A percentile compares a stretch with the other conserved stretches of the same genome.
These are phyloP conservation scores for Chaetogeoica ovagalla DNA, from an alignment of 2,888 invertebrate species.

Conservation along the genomic window DNA sequence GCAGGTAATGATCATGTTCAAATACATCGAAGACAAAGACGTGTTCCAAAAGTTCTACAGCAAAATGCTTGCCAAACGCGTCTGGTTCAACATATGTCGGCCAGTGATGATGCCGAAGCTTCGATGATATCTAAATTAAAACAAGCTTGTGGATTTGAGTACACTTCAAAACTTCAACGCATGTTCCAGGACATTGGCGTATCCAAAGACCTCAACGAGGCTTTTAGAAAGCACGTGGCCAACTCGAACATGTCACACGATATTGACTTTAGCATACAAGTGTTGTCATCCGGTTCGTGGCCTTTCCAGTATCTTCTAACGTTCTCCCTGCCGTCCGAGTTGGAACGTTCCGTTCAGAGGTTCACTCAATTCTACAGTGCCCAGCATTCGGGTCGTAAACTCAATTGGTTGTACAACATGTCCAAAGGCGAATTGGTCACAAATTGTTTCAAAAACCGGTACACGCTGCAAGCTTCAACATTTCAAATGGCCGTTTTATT, in stretches of 20 bases:
- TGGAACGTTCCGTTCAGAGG: slow-evolving; percentile 90
- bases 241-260: slow-evolving; percentile 63
- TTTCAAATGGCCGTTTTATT: slow-evolving; percentile 98
- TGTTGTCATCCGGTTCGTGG: slow-evolving; percentile 97
- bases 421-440: slow-evolving; percentile 96
- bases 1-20: slow-evolving; percentile 93
- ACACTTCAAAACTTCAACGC: slow-evolving; percentile 96
- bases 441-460: slow-evolving; percentile 89
- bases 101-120: slow-evolving; percentile 98
- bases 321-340: slow-evolving; percentile 90
- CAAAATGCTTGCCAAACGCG: slow-evolving; percentile 98
- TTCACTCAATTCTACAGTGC: slow-evolving; percentile 95
- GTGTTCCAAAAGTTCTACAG: slow-evolving; percentile 99
- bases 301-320: slow-evolving; percentile 96
- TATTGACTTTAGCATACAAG: slow-evolving; percentile 95
- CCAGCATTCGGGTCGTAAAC: slow-evolving; percentile 93
- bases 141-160: slow-evolving; percentile 99
- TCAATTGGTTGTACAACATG: slow-evolving; percentile 98
- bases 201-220: slow-evolving; percentile 95
- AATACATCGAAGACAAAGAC: slow-evolving; percentile 99
- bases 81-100: slow-evolving; percentile 95
- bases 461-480: slow-evolving; percentile 89
- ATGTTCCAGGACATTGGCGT: slow-evolving; percentile 99
- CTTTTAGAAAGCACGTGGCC: slow-evolving; percentile 83
- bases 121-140: slow-evolving; percentile 99